These are phyloP conservation scores for Loriculus beryllinus DNA, from an alignment of 2,797 vertebrate species.

Conservation along the genomic window DNA sequence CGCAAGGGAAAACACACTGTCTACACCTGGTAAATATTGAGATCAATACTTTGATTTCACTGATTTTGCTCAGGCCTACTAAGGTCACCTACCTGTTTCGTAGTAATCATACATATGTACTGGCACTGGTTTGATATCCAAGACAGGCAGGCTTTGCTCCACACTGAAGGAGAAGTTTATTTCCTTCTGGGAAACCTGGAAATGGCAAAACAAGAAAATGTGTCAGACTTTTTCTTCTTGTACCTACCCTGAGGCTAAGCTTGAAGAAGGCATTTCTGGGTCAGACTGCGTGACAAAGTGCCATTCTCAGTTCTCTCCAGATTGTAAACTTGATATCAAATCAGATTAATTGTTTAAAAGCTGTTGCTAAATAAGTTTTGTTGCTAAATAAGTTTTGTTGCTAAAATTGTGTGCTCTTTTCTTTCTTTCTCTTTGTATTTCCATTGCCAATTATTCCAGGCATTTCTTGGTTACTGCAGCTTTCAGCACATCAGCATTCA, in stretches of 20 bases:
- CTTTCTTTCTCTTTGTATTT: neutral
- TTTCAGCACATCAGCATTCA: neutral
- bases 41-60: neutral
- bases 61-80: neutral
- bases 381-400: neutral
- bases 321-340: neutral
- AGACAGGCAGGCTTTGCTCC: conserved; percentile 68
- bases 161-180: conserved; percentile 60
- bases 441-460: neutral
- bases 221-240: neutral
- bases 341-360: neutral
- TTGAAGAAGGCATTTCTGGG: neutral
- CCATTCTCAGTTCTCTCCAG: neutral
- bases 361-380: neutral
- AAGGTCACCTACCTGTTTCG: conserved; percentile 60
- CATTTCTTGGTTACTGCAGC: neutral
- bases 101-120: conserved; percentile 67
- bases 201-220: neutral
- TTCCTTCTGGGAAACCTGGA: conserved; percentile 17
- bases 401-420: neutral
- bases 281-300: neutral
- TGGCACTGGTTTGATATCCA: conserved; percentile 65
- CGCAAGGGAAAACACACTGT: neutral
- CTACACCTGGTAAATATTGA: neutral
- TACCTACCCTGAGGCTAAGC: neutral